These are phyloP conservation scores for Dendronephthya gigantea DNA, from an alignment of 64 coral and sea anemone species.

Conservation along the genomic window DNA sequence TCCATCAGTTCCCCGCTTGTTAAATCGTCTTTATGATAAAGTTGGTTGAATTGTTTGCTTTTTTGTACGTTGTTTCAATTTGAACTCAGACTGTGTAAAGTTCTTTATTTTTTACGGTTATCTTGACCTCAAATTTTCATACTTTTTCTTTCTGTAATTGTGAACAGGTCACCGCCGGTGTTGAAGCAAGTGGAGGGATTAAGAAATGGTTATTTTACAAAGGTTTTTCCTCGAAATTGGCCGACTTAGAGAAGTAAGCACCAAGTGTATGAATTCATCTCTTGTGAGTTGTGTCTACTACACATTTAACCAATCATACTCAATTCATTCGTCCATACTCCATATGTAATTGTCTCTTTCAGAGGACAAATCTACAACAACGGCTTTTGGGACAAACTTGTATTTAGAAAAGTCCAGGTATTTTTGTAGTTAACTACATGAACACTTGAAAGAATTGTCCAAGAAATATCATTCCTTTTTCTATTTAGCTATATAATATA, in stretches of 20 bases:
- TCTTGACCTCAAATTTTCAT: background rate
- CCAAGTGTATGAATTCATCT: background rate
- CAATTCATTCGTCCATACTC: background rate
- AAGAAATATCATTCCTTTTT: too few species aligned
- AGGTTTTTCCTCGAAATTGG: slow-evolving; percentile 31
- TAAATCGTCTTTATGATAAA: slow-evolving; percentile 54
- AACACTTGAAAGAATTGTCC: too few species aligned
- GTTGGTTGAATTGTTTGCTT: background rate
- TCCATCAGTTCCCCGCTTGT: slow-evolving; percentile 46
- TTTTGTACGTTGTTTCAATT: too few species aligned
- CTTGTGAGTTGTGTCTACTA: too few species aligned
- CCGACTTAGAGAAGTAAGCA: slow-evolving; percentile 33
- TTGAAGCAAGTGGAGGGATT: slow-evolving; percentile 33
- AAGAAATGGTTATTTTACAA: slow-evolving; percentile 48
- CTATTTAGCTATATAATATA: too few species aligned
- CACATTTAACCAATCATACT: too few species aligned
- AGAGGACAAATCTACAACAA: slow-evolving; percentile 48
- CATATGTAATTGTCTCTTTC: background rate
- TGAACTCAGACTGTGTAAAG: too few species aligned
- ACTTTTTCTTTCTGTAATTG: background rate
- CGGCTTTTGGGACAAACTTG: slow-evolving; percentile 60
- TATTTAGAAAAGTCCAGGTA: slow-evolving; percentile 93
- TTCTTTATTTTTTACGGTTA: background rate
- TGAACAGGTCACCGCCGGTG: slow-evolving; percentile 29
- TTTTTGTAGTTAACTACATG: too few species aligned